Percentiles rank a stretch among this genome's conserved stretches.
Conservation (phyloP, 2,888 invertebrate genomes). For the Sminthurides aquaticus region DNA sequence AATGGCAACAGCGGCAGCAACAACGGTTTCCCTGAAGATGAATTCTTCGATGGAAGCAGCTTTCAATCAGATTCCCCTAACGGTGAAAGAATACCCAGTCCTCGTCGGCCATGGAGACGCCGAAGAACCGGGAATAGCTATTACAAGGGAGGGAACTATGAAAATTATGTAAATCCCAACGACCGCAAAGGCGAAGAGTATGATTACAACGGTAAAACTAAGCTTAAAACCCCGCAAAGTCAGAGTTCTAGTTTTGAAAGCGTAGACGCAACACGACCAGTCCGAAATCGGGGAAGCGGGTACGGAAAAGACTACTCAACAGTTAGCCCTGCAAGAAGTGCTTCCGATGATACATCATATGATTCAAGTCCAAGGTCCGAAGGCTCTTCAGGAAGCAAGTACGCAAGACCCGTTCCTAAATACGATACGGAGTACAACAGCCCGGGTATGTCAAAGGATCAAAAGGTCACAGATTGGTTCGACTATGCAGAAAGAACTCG, state of each 20-base stretch:
- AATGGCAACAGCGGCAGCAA: not conserved
- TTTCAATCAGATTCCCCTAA: not conserved
- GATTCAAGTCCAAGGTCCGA: not conserved
- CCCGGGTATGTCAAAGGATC: conserved; percentile 26
- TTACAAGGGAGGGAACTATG: not conserved
- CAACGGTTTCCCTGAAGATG: not conserved
- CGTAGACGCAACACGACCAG: not conserved
- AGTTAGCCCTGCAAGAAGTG: not conserved
- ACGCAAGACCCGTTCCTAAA: conserved; percentile 21
- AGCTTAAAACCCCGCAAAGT: not conserved
- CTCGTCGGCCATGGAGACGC: not conserved
- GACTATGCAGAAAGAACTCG: conserved; percentile 12
- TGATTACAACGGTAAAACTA: not conserved
- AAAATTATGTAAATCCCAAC: not conserved
- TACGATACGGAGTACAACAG: conserved; percentile 28
- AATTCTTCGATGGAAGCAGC: not conserved
- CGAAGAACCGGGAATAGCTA: not conserved
- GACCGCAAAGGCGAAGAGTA: not conserved
- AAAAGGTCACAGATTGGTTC: conserved; percentile 24
- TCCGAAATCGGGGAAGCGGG: not conserved
- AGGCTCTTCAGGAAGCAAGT: not conserved
- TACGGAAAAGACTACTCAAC: not conserved
- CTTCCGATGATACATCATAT: not conserved
- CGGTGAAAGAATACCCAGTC: not conserved
- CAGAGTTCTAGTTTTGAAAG: not conserved